Evolutionary conservation across 2,888 invertebrate species (phyloP), one percentile per base, ranked within the genome.

Genomic region (Drosophila trichaetosa): DNA sequence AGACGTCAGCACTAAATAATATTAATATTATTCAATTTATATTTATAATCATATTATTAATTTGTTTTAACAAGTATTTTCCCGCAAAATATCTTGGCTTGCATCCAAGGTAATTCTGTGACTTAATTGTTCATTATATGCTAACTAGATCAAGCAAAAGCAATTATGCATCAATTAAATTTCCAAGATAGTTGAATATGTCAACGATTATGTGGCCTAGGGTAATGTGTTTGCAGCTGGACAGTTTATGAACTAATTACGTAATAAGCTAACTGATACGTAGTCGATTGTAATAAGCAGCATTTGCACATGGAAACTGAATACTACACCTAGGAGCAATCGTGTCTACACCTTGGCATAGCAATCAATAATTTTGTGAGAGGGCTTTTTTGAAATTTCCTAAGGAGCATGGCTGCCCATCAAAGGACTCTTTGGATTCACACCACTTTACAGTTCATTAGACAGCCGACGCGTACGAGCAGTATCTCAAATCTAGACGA

Each of bases 401-500:
- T 18, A 29, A 52, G 57, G 42, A 60, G 51, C 67, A 46, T 36
- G 38, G 42, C 27, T 49, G 74, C 46, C 69, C 84, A 87, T 85
- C 89, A 85, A 85, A 85, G 84, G 84, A 77, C 80, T 71, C 73
- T 66, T 77, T 76, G 62, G 70, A 84, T 84, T 72, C 87, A 89
- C 85, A 89, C 80, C 89, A 84, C 87, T 89, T 85, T 65, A 82
- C 85, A 87, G 72, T 87, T 84, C 87, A 85, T 85, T 85, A 85
- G 89, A 68, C 79, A 73, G 57, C 40, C 70, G 75, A 69, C 70
- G 75, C 63, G 75, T 63, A 71, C 75, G 59, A 68, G 61, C 70
- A 51, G 68, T 81, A 77, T 70, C 70, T 69, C 66, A 70, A 71
- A 80, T 91, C 91, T 69, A 73, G 73, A 69, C 79, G 64, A 77